Conservation (phyloP, 2,113 vertebrate genomes). For the Lanius ludovicianus region DNA sequence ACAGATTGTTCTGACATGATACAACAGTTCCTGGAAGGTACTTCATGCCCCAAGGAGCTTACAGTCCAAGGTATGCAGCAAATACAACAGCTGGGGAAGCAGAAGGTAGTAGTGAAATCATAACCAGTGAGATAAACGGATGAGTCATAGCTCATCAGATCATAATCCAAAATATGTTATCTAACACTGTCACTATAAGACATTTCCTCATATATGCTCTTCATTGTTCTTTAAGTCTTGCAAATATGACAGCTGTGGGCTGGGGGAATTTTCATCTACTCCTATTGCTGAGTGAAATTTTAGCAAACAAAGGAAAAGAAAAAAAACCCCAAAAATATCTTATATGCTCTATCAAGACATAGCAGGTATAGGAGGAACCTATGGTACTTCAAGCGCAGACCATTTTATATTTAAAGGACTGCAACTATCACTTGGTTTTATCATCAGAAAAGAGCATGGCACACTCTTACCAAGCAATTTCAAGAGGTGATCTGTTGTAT, state of each 20-base stretch:
- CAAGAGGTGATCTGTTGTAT: not conserved
- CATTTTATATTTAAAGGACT: not conserved
- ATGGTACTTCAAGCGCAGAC: not conserved
- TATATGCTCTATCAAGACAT: not conserved
- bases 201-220: not conserved
- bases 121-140: constrained; percentile 3
- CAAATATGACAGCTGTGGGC: not conserved
- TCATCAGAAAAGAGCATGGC: not conserved
- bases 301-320: not conserved
- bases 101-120: not conserved
- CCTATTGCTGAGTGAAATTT: not conserved
- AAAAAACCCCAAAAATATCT: not conserved
- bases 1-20: not conserved
- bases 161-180: not conserved
- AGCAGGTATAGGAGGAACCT: not conserved
- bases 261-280: not conserved
- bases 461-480: not conserved
- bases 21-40: not conserved
- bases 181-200: not conserved
- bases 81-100: not conserved
- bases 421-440: not conserved
- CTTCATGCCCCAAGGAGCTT: not conserved
- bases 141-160: constrained; percentile 6
- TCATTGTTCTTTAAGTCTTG: not conserved
- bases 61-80: not conserved